Percentiles rank a stretch among this genome's conserved stretches.
Conservation (phyloP, 2,797 vertebrate species). For the Peromyscus nudipes region DNA sequence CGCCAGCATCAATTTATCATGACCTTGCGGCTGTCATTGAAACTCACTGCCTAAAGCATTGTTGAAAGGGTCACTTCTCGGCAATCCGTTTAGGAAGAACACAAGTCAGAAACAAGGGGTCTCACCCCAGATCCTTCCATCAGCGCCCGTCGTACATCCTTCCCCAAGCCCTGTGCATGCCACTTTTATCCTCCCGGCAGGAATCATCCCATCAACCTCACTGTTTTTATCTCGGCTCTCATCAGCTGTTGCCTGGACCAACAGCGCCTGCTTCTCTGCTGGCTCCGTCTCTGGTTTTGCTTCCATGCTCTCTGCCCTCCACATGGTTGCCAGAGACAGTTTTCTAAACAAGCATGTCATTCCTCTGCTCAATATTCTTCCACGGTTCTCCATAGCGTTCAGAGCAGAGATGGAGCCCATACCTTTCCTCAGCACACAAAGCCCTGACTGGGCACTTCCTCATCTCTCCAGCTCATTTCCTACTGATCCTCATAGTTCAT, state of each 20-base stretch:
- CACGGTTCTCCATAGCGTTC: background rate
- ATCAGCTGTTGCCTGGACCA: background rate
- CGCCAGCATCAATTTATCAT: conserved; percentile 5
- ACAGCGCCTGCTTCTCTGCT: background rate
- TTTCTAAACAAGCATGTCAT: background rate
- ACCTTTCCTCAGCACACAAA: background rate
- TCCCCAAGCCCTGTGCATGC: background rate
- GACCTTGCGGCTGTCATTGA: conserved; percentile 38
- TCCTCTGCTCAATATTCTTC: background rate
- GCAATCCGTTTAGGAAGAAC: conserved; percentile 58
- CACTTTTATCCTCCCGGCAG: background rate
- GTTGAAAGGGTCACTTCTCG: conserved; percentile 44
- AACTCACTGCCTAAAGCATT: background rate
- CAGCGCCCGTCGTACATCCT: background rate
- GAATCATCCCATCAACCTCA: conserved; percentile 16
- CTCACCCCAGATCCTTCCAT: background rate
- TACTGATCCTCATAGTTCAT: background rate
- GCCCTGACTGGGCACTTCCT: background rate
- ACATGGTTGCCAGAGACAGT: background rate
- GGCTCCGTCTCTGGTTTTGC: background rate
- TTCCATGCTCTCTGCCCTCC: background rate
- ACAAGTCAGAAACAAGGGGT: conserved; percentile 53
- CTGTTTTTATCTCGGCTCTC: conserved; percentile 32
- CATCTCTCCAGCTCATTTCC: background rate
- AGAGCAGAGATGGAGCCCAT: conserved; percentile 5